Evolutionary conservation across 2,797 vertebrate genomes (phyloP).

Genomic region (Emys orbicularis): DNA sequence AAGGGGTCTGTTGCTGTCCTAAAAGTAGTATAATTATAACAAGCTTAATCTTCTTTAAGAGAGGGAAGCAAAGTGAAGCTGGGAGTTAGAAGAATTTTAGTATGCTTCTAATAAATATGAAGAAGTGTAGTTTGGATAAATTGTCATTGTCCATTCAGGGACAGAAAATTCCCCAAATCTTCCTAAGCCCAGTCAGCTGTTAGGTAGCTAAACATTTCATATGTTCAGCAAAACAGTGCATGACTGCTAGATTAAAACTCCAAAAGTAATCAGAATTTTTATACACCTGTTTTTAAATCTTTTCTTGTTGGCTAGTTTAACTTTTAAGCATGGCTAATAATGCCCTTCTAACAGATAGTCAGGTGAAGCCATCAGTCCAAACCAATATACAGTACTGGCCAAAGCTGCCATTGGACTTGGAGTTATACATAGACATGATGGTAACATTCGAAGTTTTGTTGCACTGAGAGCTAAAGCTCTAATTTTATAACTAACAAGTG

Average conservation of each 20-base stretch:
- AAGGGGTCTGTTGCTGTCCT: not conserved
- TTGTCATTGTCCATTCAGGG: not conserved
- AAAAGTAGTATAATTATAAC: not conserved
- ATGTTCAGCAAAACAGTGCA: not conserved
- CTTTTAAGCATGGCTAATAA: not conserved
- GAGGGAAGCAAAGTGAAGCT: not conserved
- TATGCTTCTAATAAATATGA: not conserved
- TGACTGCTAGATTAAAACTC: not conserved
- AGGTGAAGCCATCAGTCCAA: not conserved
- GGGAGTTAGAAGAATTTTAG: not conserved
- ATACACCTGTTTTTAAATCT: not conserved
- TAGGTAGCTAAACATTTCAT: rapidly evolving
- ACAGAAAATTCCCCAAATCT: not conserved
- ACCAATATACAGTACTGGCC: not conserved
- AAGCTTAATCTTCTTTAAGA: not conserved
- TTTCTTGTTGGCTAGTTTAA: not conserved
- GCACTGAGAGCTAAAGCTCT: not conserved
- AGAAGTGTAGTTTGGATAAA: not conserved
- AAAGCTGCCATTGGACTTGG: conserved; percentile 7
- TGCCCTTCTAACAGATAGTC: not conserved
- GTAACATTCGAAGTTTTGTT: conserved; percentile 3
- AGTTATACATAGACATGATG: not conserved
- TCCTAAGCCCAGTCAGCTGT: not conserved
- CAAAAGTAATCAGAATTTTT: not conserved
- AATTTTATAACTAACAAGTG: conserved; percentile 11